A percentile compares a stretch with the other conserved stretches of the same genome.
These are phyloP conservation scores for Heliornis fulica DNA, from an alignment of 2,113 vertebrate genomes.

Conservation along the genomic window DNA sequence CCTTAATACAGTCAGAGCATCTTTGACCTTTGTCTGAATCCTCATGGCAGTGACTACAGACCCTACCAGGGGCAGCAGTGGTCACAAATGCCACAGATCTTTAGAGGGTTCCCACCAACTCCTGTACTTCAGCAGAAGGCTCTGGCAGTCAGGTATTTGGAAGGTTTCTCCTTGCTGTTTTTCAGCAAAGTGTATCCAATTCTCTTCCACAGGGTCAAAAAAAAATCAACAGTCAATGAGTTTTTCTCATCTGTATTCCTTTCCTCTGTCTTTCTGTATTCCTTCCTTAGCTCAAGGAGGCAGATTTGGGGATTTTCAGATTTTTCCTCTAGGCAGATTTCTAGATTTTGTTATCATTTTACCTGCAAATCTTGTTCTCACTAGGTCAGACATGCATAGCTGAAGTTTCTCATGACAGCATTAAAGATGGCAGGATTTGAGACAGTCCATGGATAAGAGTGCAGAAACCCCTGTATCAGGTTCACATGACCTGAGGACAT, in stretches of 20 bases:
- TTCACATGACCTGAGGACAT: accelerated
- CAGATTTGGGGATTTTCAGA: not conserved
- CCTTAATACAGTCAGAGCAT: not conserved
- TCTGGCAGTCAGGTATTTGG: not conserved
- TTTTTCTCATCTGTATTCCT: not conserved
- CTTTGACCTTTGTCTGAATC: not conserved
- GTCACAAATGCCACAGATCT: not conserved
- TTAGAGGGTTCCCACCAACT: not conserved
- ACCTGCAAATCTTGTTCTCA: not conserved
- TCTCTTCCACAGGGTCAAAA: not conserved
- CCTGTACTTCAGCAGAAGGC: not conserved
- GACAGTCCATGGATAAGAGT: not conserved
- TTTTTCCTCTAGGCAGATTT: not conserved
- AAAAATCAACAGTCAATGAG: not conserved
- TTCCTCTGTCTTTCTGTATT: not conserved
- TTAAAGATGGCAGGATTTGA: not conserved
- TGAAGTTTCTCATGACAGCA: not conserved
- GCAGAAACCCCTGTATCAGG: not conserved
- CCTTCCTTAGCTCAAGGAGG: not conserved
- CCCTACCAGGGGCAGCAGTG: not conserved
- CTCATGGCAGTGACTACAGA: not conserved
- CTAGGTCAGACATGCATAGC: accelerated
- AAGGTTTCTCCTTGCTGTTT: not conserved
- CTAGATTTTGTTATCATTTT: not conserved
- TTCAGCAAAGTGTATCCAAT: not conserved